Conservation (phyloP, 2,888 invertebrate species). For the Lutraria lutraria region DNA sequence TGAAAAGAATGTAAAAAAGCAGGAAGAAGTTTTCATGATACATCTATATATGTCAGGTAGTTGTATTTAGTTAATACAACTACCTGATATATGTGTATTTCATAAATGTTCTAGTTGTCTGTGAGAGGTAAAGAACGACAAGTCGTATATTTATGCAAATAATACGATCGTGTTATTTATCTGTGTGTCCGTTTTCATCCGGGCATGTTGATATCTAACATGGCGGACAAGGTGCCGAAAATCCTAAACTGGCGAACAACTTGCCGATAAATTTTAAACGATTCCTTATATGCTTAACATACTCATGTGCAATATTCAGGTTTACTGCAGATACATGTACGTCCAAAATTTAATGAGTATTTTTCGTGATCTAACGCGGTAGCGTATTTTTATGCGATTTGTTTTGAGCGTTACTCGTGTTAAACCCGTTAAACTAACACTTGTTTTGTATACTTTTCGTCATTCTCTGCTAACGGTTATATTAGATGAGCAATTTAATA, state of each 20-base stretch:
- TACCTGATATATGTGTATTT: too few relatives aligned
- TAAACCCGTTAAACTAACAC: too few relatives aligned
- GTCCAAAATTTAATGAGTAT: background rate
- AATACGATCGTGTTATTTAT: slow-evolving; percentile 1
- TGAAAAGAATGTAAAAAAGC: too few relatives aligned
- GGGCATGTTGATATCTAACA: slow-evolving; percentile 56
- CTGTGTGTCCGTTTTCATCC: slow-evolving; percentile 47
- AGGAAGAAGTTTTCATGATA: too few relatives aligned
- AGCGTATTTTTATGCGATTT: background rate
- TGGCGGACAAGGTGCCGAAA: slow-evolving; percentile 58
- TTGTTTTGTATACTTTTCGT: background rate
- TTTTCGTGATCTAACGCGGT: background rate
- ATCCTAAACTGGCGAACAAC: background rate
- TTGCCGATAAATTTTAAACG: slow-evolving; percentile 36
- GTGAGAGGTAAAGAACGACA: too few relatives aligned
- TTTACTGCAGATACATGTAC: background rate
- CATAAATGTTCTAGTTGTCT: too few relatives aligned
- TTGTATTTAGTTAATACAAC: too few relatives aligned
- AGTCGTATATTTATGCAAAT: too few relatives aligned
- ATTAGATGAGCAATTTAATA: too few relatives aligned
- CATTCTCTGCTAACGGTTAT: too few relatives aligned
- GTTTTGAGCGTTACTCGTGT: slow-evolving; percentile 26
- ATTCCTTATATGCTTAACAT: background rate
- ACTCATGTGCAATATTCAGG: background rate
- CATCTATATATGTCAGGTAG: too few relatives aligned